phyloP scores from a whole-genome alignment of 2,113 vertebrate genomes.

The Lamprologus speciosus region DNA sequence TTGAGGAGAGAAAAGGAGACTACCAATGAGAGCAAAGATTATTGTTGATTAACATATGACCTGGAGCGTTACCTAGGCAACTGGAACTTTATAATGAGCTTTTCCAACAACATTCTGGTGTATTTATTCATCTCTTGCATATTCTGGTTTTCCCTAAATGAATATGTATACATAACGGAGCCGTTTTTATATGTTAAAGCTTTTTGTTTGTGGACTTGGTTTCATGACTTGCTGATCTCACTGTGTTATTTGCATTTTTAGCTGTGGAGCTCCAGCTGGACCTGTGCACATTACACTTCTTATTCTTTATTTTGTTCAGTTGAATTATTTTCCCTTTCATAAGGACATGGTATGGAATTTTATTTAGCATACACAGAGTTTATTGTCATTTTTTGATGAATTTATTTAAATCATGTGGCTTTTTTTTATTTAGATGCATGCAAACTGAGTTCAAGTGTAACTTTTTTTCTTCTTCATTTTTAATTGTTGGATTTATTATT shows the following conservation, averaged over 20 bases:
- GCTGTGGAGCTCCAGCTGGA: background rate
- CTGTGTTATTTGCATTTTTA: background rate
- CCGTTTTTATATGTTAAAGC: background rate
- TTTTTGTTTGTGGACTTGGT: background rate
- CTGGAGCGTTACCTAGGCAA: background rate
- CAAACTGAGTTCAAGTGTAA: background rate
- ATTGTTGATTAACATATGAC: background rate
- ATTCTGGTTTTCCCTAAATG: background rate
- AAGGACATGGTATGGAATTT: background rate
- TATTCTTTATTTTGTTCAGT: background rate
- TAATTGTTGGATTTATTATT: background rate
- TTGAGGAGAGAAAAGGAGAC: background rate
- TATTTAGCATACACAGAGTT: background rate
- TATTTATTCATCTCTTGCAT: background rate
- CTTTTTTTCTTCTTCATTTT: background rate
- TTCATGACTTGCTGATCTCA: background rate
- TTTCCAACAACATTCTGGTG: background rate
- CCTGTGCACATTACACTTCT: background rate
- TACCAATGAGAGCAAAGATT: background rate
- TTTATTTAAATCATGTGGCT: background rate
- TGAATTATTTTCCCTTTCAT: background rate
- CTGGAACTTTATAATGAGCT: background rate
- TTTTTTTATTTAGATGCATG: background rate
- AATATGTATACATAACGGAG: background rate
- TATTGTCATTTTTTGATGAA: background rate